A percentile compares a stretch with the other conserved stretches of the same genome.
Evolutionary conservation across 2,888 invertebrate genomes (phyloP).

Genomic region (Heliconius charithonia): DNA sequence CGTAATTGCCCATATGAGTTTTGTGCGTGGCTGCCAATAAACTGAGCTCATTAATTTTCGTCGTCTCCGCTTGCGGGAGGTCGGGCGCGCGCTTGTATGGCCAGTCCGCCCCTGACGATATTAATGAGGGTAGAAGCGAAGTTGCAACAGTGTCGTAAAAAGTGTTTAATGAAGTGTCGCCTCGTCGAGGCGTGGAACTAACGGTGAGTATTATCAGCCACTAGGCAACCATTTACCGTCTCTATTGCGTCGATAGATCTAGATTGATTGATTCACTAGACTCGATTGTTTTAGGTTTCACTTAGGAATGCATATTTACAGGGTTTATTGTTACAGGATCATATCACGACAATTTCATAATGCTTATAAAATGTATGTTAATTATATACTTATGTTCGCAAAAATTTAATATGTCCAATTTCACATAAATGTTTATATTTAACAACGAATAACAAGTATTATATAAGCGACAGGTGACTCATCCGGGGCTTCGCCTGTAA

Average conservation of each 20-base stretch:
- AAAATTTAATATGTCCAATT: constrained; percentile 12
- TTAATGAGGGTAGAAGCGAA: constrained; percentile 84
- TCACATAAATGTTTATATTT: not conserved
- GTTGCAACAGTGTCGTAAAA: constrained; percentile 80
- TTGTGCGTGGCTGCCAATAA: constrained; percentile 85
- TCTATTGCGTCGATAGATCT: constrained; percentile 48
- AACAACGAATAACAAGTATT: not conserved
- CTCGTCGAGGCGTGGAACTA: constrained; percentile 77
- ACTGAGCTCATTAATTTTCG: constrained; percentile 84
- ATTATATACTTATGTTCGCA: not conserved
- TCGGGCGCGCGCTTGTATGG: constrained; percentile 84
- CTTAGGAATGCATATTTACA: constrained; percentile 36
- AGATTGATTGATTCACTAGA: constrained; percentile 41
- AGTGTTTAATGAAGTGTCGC: constrained; percentile 74
- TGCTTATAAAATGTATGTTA: not conserved
- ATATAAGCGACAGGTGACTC: too few relatives aligned
- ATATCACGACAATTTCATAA: constrained; percentile 44
- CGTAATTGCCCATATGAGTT: constrained; percentile 84
- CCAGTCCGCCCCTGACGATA: constrained; percentile 85
- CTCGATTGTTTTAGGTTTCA: constrained; percentile 29
- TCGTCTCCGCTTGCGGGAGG: constrained; percentile 83
- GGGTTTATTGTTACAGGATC: constrained; percentile 30
- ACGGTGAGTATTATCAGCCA: constrained; percentile 70
- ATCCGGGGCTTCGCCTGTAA: too few relatives aligned
- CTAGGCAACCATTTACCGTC: constrained; percentile 52